These are phyloP conservation scores for Astreopora myriophthalma DNA, from an alignment of 64 coral and sea anemone species.

Conservation along the genomic window DNA sequence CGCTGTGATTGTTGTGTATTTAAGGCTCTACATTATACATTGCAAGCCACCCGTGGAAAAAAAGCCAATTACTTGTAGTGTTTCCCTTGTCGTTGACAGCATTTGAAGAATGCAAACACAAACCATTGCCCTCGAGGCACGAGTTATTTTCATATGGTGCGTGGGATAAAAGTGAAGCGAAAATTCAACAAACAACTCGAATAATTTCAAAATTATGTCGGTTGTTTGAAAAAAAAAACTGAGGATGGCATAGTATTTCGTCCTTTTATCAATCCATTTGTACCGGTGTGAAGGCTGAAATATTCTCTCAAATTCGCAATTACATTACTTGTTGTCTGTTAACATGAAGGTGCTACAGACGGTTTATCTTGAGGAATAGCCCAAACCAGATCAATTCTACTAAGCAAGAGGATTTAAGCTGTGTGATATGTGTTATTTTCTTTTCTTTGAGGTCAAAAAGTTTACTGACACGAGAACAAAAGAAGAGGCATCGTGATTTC, in stretches of 20 bases:
- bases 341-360: not conserved
- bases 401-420: conserved; percentile 51
- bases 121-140: conserved; percentile 7
- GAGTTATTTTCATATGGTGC: conserved; percentile 4
- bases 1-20: conserved; percentile 24
- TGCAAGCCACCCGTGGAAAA: conserved; percentile 21
- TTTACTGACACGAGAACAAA: conserved; percentile 45
- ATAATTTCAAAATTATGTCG: not conserved
- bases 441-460: conserved; percentile 20
- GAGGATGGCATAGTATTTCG: not conserved
- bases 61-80: conserved; percentile 53
- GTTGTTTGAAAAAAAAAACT: not conserved
- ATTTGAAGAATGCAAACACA: conserved; percentile 54
- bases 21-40: conserved; percentile 5
- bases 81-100: conserved; percentile 31
- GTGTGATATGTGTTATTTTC: conserved; percentile 29
- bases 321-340: not conserved
- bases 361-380: not conserved
- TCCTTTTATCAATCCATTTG: not conserved
- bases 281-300: not conserved
- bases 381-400: not conserved
- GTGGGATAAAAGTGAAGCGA: conserved; percentile 39
- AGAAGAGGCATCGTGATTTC: conserved; percentile 12
- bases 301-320: not conserved
- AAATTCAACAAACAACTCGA: conserved; percentile 14